These are phyloP conservation scores for Galemys pyrenaicus DNA, from an alignment of 2,113 vertebrate species.

Conservation along the genomic window DNA sequence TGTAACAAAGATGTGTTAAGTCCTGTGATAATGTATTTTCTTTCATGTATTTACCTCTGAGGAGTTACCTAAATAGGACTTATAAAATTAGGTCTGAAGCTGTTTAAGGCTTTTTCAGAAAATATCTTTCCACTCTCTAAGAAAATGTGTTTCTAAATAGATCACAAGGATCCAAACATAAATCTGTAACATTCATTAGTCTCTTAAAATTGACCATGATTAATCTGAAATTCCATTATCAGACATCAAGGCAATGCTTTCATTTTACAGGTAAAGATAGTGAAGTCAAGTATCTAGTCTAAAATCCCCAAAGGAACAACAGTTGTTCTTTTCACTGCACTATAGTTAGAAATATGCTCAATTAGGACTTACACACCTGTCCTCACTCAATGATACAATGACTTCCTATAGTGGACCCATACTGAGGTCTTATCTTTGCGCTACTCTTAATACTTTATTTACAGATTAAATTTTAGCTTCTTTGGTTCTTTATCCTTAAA, in stretches of 20 bases:
- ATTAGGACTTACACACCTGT: not conserved
- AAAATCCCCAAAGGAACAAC: not conserved
- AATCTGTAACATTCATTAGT: not conserved
- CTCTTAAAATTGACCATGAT: not conserved
- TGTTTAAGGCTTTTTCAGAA: conserved; percentile 13
- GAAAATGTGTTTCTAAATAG: conserved; percentile 38
- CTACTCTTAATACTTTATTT: not conserved
- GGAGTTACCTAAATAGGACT: not conserved
- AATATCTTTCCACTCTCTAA: not conserved
- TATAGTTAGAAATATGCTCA: not conserved
- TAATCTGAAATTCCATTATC: conserved; percentile 10
- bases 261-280: not conserved
- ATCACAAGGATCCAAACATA: not conserved
- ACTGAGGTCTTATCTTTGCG: not conserved
- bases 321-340: not conserved
- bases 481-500: not conserved
- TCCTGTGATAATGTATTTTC: not conserved
- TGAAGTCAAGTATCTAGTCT: not conserved
- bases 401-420: not conserved
- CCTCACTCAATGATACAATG: not conserved
- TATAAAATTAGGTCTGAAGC: not conserved
- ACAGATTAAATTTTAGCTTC: conserved; percentile 7
- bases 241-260: not conserved
- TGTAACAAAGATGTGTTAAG: not conserved
- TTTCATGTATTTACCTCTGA: not conserved